A percentile compares a stretch with the other conserved stretches of the same genome.
These are phyloP conservation scores for Peromyscus polionotus DNA, from an alignment of 2,113 vertebrate genomes.

Conservation along the genomic window DNA sequence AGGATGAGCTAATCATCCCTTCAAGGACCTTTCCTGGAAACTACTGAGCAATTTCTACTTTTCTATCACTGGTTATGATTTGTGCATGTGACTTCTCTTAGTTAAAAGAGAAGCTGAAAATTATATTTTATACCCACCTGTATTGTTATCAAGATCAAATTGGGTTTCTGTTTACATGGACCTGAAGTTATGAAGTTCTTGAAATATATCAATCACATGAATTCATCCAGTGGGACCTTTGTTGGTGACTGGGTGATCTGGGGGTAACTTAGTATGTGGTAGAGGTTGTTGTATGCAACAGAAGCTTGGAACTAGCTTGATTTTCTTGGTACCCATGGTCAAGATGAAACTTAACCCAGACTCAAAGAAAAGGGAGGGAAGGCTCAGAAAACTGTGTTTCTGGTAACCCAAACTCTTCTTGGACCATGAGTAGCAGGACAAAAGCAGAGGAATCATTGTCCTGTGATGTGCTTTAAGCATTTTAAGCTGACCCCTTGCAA, in stretches of 20 bases:
- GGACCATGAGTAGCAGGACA: not conserved
- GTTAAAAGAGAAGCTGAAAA: not conserved
- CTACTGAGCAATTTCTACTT: not conserved
- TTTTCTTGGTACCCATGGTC: not conserved
- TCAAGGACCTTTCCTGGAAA: not conserved
- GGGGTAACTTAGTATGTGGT: not conserved
- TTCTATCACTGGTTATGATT: not conserved
- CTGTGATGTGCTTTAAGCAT: not conserved
- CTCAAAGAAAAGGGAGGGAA: not conserved
- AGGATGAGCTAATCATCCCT: not conserved
- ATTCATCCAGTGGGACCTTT: not conserved
- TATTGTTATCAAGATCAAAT: not conserved
- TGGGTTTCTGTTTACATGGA: not conserved
- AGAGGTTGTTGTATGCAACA: not conserved
- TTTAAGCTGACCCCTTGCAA: not conserved
- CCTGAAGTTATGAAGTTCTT: not conserved
- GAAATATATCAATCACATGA: constrained; percentile 15
- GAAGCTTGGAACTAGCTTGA: not conserved
- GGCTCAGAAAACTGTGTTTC: not conserved
- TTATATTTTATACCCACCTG: not conserved
- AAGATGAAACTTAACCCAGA: not conserved
- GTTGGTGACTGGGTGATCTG: not conserved
- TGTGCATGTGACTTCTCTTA: not conserved
- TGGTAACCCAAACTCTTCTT: not conserved
- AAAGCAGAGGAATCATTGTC: not conserved